These are phyloP conservation scores for Apamea monoglypha DNA, from an alignment of 2,888 invertebrate genomes.

Conservation along the genomic window DNA sequence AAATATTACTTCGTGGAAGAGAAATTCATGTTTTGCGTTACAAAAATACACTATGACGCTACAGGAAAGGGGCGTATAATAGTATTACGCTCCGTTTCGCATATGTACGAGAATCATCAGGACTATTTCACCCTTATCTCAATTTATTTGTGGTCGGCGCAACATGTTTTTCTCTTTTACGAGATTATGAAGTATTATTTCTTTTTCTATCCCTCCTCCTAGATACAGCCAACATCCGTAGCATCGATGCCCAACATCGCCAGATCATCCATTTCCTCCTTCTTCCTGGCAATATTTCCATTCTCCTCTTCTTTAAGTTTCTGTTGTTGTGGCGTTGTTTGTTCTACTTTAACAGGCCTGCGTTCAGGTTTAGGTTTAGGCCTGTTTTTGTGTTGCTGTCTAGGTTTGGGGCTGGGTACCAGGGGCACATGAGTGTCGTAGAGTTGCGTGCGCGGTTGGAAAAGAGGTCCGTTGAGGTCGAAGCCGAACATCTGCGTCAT, in stretches of 20 bases:
- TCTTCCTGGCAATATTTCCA: constrained; percentile 76
- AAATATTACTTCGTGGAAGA: not conserved
- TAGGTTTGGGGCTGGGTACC: constrained; percentile 71
- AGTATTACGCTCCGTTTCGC: not conserved
- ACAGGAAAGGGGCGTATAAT: not conserved
- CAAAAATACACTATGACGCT: not conserved
- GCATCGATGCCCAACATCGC: constrained; percentile 97
- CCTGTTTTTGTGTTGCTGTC: constrained; percentile 59
- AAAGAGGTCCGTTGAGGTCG: constrained; percentile 79
- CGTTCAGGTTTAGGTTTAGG: constrained; percentile 46
- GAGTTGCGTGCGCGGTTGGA: constrained; percentile 79
- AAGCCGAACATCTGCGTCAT: constrained; percentile 84
- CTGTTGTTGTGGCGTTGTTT: not conserved
- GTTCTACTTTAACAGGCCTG: constrained; percentile 25
- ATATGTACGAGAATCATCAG: not conserved
- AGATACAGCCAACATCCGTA: constrained; percentile 91
- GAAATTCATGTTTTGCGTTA: not conserved
- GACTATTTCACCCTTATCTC: not conserved
- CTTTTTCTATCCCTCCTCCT: constrained; percentile 21
- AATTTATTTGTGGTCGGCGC: not conserved
- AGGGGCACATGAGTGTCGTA: constrained; percentile 85
- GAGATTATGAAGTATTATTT: constrained; percentile 18
- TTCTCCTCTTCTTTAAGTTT: constrained; percentile 58
- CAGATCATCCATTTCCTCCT: constrained; percentile 92
- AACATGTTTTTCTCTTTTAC: not conserved